Conservation (phyloP, 2,113 vertebrate genomes). For the Cavia aperea region DNA sequence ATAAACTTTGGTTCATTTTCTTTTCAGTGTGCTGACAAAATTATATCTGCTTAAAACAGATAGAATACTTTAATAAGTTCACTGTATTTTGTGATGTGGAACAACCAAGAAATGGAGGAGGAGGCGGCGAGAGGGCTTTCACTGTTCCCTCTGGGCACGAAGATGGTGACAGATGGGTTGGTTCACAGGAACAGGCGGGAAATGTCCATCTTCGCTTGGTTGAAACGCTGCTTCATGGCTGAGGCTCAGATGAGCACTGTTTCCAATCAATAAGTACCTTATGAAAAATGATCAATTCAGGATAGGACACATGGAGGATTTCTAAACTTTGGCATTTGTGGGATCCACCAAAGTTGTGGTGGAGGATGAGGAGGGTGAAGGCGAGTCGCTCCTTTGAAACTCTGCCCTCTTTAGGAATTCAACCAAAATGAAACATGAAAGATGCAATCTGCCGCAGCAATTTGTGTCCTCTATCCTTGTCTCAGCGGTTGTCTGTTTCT, state of each 20-base stretch:
- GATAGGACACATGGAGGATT: background rate
- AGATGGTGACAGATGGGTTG: conserved; percentile 37
- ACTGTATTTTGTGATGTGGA: conserved; percentile 37
- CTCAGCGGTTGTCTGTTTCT: conserved; percentile 60
- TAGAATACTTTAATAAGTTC: conserved; percentile 52
- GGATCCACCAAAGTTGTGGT: background rate
- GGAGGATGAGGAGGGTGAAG: background rate
- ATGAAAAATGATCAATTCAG: background rate
- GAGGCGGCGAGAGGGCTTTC: background rate
- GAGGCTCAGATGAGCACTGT: background rate
- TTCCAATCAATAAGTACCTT: background rate
- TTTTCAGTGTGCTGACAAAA: conserved; percentile 63
- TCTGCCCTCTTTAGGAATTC: conserved; percentile 54
- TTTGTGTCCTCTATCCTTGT: conserved; percentile 46
- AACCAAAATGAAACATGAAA: conserved; percentile 62
- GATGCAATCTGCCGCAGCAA: conserved; percentile 58
- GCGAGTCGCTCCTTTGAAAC: conserved; percentile 46
- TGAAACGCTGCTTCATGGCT: background rate
- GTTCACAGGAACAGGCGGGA: conserved; percentile 37
- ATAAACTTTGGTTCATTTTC: conserved; percentile 13
- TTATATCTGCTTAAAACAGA: conserved; percentile 68
- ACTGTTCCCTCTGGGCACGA: conserved; percentile 29
- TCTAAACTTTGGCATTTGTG: background rate
- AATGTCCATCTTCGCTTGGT: conserved; percentile 5
- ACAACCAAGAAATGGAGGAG: background rate